phyloP scores from a whole-genome alignment of 2,113 vertebrate genomes.

The Zapornia atra region DNA sequence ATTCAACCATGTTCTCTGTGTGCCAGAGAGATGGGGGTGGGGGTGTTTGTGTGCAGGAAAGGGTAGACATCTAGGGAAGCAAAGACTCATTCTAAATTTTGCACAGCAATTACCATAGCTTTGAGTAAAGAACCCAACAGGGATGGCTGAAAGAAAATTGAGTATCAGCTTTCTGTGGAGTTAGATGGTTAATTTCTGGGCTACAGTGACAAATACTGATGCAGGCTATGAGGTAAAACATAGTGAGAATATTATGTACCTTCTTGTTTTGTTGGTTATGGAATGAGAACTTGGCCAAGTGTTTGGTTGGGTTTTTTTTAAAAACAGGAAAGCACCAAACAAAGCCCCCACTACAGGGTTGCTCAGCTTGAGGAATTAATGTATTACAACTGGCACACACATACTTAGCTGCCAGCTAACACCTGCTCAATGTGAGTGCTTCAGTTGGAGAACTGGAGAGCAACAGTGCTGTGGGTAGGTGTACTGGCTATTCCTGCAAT shows the following conservation, averaged over 20 bases:
- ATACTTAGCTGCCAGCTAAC: neutral
- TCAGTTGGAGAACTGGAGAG: neutral
- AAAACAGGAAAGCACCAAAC: neutral
- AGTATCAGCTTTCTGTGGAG: neutral
- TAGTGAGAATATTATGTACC: neutral
- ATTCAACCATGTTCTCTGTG: neutral
- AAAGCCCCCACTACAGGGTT: fast-evolving
- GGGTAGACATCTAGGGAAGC: neutral
- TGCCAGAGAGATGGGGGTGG: neutral
- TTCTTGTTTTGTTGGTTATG: neutral
- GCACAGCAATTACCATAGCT: neutral
- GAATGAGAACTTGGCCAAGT: neutral
- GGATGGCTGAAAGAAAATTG: neutral
- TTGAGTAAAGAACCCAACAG: neutral
- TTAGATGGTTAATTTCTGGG: neutral
- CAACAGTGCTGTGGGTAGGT: neutral
- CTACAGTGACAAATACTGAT: neutral
- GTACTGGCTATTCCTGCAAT: neutral
- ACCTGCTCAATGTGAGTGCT: neutral
- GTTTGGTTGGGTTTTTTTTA: neutral
- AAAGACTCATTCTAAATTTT: neutral
- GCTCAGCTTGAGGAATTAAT: neutral
- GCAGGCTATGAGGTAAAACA: neutral
- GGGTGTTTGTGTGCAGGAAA: neutral
- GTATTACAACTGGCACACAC: neutral